phyloP scores from a whole-genome alignment of 2,113 vertebrate species.

The Junco hyemalis region DNA sequence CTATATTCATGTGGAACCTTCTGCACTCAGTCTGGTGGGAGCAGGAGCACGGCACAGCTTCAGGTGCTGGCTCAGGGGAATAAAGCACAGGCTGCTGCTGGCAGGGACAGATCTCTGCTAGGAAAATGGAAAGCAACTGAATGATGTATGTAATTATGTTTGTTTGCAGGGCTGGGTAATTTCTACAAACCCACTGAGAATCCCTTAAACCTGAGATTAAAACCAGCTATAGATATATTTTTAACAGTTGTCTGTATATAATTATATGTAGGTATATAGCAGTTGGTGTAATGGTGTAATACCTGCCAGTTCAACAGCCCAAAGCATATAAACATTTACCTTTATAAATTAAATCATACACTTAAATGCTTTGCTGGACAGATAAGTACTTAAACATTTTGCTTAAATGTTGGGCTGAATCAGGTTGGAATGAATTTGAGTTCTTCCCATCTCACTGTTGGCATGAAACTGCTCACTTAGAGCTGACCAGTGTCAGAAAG shows the following conservation, averaged over 20 bases:
- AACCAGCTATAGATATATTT: background rate
- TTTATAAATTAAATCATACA: background rate
- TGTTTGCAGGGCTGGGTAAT: constrained; percentile 13
- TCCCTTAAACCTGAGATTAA: constrained; percentile 41
- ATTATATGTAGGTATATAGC: background rate
- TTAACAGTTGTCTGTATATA: constrained; percentile 25
- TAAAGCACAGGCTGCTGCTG: constrained; percentile 31
- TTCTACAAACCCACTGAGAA: constrained; percentile 25
- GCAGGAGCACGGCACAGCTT: background rate
- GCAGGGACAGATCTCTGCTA: background rate
- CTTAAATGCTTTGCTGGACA: background rate
- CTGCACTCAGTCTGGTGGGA: background rate
- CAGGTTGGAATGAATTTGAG: background rate
- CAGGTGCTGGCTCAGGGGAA: constrained; percentile 18
- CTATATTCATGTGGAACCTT: constrained; percentile 16
- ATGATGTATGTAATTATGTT: constrained; percentile 41
- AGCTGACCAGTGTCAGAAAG: background rate
- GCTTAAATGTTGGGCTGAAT: background rate
- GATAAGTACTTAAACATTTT: background rate
- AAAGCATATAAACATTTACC: background rate
- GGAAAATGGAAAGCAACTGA: constrained; percentile 17
- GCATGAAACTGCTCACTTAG: background rate
- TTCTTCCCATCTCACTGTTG: background rate
- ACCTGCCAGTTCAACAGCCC: background rate
- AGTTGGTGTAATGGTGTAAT: background rate